These are phyloP conservation scores for Drosophila seclusa DNA, from an alignment of 2,888 invertebrate species.

Conservation along the genomic window DNA sequence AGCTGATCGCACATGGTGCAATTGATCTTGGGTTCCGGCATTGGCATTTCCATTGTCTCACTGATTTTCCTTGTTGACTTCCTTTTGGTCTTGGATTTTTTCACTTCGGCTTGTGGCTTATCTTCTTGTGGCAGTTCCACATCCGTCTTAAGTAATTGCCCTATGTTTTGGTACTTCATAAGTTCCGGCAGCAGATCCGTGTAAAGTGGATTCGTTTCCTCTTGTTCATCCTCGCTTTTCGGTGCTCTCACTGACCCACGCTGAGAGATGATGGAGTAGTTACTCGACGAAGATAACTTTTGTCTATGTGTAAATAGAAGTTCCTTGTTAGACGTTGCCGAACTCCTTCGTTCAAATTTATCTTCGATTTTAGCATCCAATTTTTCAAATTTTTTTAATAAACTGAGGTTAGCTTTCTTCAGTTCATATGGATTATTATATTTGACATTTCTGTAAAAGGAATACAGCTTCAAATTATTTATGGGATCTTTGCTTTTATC, in stretches of 20 bases:
- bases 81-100: neutral
- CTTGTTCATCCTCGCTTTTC: neutral
- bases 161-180: neutral
- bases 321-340: neutral
- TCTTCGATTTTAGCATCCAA: neutral
- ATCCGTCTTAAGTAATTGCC: neutral
- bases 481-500: neutral
- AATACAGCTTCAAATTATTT: neutral
- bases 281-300: neutral
- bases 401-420: neutral
- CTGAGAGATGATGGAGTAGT: too few relatives aligned
- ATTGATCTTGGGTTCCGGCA: neutral
- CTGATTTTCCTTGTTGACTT: neutral
- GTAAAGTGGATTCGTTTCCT: neutral
- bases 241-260: neutral
- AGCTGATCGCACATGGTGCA: constrained; percentile 13
- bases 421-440: neutral
- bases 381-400: neutral
- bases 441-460: neutral
- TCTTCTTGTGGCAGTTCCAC: neutral
- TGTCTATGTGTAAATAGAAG: neutral
- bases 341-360: neutral
- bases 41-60: neutral
- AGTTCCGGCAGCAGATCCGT: neutral
- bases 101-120: neutral